phyloP scores from a whole-genome alignment of 2,113 vertebrate genomes.

The Scophthalmus maximus region DNA sequence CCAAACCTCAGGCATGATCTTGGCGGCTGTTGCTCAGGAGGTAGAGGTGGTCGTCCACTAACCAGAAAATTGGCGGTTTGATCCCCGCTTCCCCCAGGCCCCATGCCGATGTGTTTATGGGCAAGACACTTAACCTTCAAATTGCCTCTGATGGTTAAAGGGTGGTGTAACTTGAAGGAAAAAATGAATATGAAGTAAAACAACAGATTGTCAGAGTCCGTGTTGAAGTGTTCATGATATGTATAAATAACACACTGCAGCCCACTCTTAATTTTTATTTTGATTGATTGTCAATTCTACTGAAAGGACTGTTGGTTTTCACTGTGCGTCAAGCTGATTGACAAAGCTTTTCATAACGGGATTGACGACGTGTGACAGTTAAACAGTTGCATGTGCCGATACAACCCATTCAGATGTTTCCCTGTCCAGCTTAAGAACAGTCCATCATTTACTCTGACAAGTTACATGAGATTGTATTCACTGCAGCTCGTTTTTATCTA shows the following conservation, averaged over 20 bases:
- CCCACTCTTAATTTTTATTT: slow-evolving; percentile 37
- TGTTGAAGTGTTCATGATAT: slow-evolving; percentile 9
- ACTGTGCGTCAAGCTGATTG: slow-evolving; percentile 34
- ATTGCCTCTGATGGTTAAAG: not conserved
- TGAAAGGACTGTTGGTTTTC: slow-evolving; percentile 14
- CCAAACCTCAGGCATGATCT: not conserved
- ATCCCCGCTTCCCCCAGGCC: no score
- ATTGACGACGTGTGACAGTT: slow-evolving; percentile 38
- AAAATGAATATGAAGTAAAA: slow-evolving; percentile 13
- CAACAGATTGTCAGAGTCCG: slow-evolving; percentile 10
- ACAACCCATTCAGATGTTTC: slow-evolving; percentile 25
- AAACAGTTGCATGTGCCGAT: slow-evolving; percentile 22
- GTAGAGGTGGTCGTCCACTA: no score
- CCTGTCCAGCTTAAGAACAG: slow-evolving; percentile 1
- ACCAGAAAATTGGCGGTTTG: no score
- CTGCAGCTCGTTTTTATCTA: not conserved
- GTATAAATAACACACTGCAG: slow-evolving; percentile 33
- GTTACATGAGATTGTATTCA: slow-evolving; percentile 21
- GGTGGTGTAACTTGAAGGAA: not conserved
- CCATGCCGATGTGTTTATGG: no score
- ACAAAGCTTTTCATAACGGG: slow-evolving; percentile 43
- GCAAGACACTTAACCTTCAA: no score
- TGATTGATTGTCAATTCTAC: slow-evolving; percentile 49
- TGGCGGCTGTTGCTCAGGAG: no score
- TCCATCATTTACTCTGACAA: slow-evolving; percentile 20